A percentile compares a stretch with the other conserved stretches of the same genome.
phyloP scores from a whole-genome alignment of 2,797 vertebrate genomes.

The Spea hammondii region DNA sequence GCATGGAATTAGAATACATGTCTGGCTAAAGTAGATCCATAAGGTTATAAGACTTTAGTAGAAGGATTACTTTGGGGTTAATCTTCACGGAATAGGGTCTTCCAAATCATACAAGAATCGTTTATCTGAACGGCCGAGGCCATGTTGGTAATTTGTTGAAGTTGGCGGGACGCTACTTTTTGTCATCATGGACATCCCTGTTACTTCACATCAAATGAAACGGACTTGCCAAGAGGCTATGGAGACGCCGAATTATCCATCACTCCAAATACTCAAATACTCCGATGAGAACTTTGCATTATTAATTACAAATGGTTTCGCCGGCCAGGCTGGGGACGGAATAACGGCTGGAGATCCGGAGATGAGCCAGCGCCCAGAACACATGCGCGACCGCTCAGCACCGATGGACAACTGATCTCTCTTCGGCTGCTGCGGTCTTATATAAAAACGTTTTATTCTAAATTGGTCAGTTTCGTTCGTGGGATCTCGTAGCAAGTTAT shows the following conservation, averaged over 20 bases:
- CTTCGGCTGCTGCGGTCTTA: neutral
- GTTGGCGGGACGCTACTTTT: neutral
- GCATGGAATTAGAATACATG: too few relatives aligned
- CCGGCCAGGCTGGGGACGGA: neutral
- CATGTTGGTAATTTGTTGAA: neutral
- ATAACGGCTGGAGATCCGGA: constrained; percentile 3
- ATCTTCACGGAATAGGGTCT: too few relatives aligned
- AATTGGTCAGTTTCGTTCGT: neutral
- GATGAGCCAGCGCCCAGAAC: neutral
- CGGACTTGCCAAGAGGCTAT: constrained; percentile 12
- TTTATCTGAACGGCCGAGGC: too few relatives aligned
- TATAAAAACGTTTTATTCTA: neutral
- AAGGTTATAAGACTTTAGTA: too few relatives aligned
- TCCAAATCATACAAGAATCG: too few relatives aligned
- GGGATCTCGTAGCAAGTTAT: neutral
- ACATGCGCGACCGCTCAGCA: neutral
- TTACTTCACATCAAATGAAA: neutral
- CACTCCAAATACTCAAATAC: constrained; percentile 6
- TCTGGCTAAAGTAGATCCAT: neutral
- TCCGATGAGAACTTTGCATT: constrained; percentile 1
- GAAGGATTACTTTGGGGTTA: too few relatives aligned
- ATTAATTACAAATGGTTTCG: neutral
- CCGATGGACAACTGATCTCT: constrained; percentile 11
- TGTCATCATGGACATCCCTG: neutral
- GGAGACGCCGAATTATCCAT: constrained; percentile 18